phyloP scores from a whole-genome alignment of 2,797 vertebrate genomes.

The Nyctalus aviator region DNA sequence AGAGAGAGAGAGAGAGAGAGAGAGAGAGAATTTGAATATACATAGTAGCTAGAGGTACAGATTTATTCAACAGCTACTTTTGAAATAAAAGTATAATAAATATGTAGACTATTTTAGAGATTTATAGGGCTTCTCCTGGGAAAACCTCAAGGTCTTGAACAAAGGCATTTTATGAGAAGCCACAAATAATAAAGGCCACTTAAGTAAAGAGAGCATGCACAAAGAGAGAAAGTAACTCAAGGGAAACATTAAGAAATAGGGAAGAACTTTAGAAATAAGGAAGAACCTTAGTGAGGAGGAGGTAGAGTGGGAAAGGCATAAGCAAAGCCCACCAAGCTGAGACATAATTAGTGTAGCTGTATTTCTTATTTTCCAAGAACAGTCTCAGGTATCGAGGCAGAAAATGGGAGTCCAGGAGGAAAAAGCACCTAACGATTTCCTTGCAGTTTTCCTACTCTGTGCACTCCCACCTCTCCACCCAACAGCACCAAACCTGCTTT shows the following conservation, averaged over 20 bases:
- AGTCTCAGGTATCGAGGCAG: not conserved
- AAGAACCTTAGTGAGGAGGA: slow-evolving; percentile 11
- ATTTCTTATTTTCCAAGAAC: slow-evolving; percentile 5
- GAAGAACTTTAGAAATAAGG: slow-evolving; percentile 22
- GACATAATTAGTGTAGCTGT: not conserved
- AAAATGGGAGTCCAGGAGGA: not conserved
- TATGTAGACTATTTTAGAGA: not conserved
- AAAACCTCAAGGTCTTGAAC: slow-evolving; percentile 53
- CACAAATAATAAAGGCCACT: slow-evolving; percentile 40
- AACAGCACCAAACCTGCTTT: not conserved
- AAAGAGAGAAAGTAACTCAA: not conserved
- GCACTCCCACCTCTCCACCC: not conserved
- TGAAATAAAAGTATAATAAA: slow-evolving; percentile 35
- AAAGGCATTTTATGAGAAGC: slow-evolving; percentile 31
- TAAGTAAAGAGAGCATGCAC: not conserved
- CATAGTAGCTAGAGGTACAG: not conserved
- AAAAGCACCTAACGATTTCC: not conserved
- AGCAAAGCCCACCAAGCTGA: not conserved
- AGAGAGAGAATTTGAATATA: not conserved
- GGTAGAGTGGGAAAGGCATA: not conserved
- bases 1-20: no score
- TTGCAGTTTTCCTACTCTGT: not conserved
- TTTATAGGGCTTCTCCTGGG: slow-evolving; percentile 3
- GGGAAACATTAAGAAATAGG: slow-evolving; percentile 22
- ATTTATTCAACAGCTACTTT: slow-evolving; percentile 18